Base-by-base conservation (phyloP, 2,888 invertebrate genomes). In the Iphiclides podalirius region DNA sequence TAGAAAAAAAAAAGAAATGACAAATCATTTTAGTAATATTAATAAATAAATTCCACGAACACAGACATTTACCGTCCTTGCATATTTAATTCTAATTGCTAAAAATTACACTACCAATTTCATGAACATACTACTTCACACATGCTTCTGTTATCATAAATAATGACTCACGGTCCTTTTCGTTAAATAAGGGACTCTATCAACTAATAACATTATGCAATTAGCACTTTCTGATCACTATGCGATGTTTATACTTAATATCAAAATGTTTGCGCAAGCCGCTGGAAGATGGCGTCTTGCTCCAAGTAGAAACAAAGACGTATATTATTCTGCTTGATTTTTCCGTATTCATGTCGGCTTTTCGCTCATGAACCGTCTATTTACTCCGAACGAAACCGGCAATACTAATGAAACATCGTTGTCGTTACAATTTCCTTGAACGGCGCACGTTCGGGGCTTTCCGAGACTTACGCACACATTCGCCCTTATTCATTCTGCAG, bases 391-490 rank as follows among this genome's bases (percentile, higher is more conserved):
- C 12, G 17, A 15, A 26, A 23, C 9, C 14, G 23, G 15, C 7
- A 12, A 16, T 44, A 14, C 3, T 20, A 2, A 4, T 2, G 26
- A 8, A 36, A 14, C 36, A 26, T n/a, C 26, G 2, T 23, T 14
- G 11, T 23, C 12, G 16, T 36, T 33, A 13, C 14, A 7, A 9
- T 26, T 11, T 23, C 12, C 11, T 15, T 7, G 12, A 4, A 15
- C 14, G 6, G 14, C 17, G 4, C 33, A 3, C 41, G 12, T 9
- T 20, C 14, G 33, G 23, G 11, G 13, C 9, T 44, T 23, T 20
- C 36, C 35, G n/a, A 43, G 35, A 15, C n/a, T 35, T 8, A 44
- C 43, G 7, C 43, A 43, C 35, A 43, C 43, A 44, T n/a, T 11
- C 17, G 3, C 15, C 13, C 7, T 26, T 16, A 36, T 28, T 28